Base-by-base conservation (phyloP, 2,113 vertebrate genomes). In the Elephas maximus region DNA sequence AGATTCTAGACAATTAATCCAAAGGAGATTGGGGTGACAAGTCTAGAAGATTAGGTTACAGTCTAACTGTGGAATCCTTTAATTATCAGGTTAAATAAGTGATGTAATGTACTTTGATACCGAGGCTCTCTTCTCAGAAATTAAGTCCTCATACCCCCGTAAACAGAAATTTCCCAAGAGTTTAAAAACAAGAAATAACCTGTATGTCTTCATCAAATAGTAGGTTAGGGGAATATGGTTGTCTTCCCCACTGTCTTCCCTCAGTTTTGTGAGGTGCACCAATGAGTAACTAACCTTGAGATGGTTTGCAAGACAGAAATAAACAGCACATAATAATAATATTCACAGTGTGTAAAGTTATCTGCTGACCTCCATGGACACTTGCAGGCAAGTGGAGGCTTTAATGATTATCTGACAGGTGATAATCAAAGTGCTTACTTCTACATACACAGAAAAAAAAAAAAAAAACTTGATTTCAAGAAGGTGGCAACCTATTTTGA, bases 201-300 rank as follows among this genome's bases (percentile, higher is more conserved):
- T 85, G 4, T n/a, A 26, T 60, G 44, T 71, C 62, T 21, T 82
- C 8, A 78, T 57, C 53, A 11, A 41, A 71, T 10, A 57, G 17
- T 2, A 33, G 20, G 20, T 69, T 44, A 77, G 23, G 24, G 3
- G 71, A 77, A 24, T 4, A 7, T 0, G 1, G 10, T 14, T 45
- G 24, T 0, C 4, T 26, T 30, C 48, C 20, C 0, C 8, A 82
- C 63, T 4, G 0, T 23, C 14, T 0, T 11, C 8, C 80, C 26
- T 69, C 26, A n/a, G 17, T 62, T 76, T 23, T 85, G 65, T 60
- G 79, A 67, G 12, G 53, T 41, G 7, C 1, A 26, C 4, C 71
- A 78, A 33, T n/a, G 8, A 86, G 12, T 17, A n/a, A 60, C 26
- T 37, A 30, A 8, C 4, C 11, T 48, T 86, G 10, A 20, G 2